phyloP scores from a whole-genome alignment of 2,888 invertebrate genomes.

The Trisateles emortualis region DNA sequence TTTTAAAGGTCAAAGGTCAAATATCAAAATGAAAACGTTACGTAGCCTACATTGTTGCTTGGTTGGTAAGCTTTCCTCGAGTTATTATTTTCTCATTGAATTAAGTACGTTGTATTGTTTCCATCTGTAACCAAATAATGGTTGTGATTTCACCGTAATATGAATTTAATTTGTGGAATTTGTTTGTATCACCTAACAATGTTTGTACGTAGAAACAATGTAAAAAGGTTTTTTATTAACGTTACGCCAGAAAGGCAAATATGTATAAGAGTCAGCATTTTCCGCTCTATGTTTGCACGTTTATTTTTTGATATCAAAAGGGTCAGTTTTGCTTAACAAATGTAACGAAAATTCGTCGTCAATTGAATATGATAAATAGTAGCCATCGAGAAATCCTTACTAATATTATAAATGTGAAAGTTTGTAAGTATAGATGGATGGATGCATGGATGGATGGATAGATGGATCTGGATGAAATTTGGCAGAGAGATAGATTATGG shows the following conservation, averaged over 20 bases:
- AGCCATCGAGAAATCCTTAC: too few relatives aligned
- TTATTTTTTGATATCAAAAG: conserved; percentile 24
- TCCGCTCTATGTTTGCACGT: conserved; percentile 13
- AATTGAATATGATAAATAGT: too few relatives aligned
- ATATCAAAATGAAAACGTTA: neutral
- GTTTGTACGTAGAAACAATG: conserved; percentile 25
- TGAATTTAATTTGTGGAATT: conserved; percentile 12
- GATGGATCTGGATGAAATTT: too few relatives aligned
- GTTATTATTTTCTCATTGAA: conserved; percentile 7
- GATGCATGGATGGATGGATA: too few relatives aligned
- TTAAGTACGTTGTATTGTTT: conserved; percentile 7
- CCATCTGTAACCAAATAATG: conserved; percentile 8
- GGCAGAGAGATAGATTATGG: too few relatives aligned
- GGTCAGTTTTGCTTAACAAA: conserved; percentile 26
- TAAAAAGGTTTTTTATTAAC: conserved; percentile 32
- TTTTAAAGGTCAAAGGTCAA: neutral
- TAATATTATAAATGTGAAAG: too few relatives aligned
- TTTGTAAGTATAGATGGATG: too few relatives aligned
- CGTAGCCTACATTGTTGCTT: neutral
- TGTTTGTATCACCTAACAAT: conserved; percentile 22
- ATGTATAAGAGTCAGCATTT: conserved; percentile 34
- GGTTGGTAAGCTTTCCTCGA: neutral
- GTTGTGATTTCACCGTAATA: conserved; percentile 1
- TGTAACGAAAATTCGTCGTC: neutral
- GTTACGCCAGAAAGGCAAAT: conserved; percentile 26